These are phyloP conservation scores for Napeogenes sylphis DNA, from an alignment of 2,888 invertebrate species.

Conservation along the genomic window DNA sequence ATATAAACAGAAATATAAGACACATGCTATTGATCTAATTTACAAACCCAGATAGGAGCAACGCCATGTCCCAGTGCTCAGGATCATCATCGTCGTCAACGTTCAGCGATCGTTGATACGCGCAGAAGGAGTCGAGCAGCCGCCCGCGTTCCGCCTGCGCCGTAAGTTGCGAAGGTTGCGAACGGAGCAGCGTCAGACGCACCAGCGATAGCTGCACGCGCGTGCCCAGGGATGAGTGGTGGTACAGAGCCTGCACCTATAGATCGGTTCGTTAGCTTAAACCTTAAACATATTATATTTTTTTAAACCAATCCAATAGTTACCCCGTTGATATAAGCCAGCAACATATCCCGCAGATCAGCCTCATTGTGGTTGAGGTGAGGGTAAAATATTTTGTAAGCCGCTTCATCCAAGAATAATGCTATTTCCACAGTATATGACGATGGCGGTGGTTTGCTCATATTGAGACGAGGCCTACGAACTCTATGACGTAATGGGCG, in stretches of 20 bases:
- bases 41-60: slow-evolving; percentile 83
- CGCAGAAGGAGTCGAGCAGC: slow-evolving; percentile 86
- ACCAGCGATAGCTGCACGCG: slow-evolving; percentile 83
- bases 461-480: slow-evolving; percentile 47
- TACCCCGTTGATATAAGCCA: slow-evolving; percentile 87
- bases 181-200: slow-evolving; percentile 82
- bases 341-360: slow-evolving; percentile 83
- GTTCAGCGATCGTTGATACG: slow-evolving; percentile 82
- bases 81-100: slow-evolving; percentile 82
- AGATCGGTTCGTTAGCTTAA: slow-evolving; percentile 11
- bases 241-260: slow-evolving; percentile 87
- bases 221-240: slow-evolving; percentile 83
- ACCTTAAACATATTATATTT: slow-evolving; percentile 1
- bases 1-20: no score
- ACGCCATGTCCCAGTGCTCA: slow-evolving; percentile 88
- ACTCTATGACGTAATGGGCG: slow-evolving; percentile 50
- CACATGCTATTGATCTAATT: not conserved
- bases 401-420: slow-evolving; percentile 85
- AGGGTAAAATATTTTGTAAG: slow-evolving; percentile 83
- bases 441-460: slow-evolving; percentile 46
- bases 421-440: slow-evolving; percentile 83
- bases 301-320: slow-evolving; percentile 42
- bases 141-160: slow-evolving; percentile 81
- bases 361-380: slow-evolving; percentile 81
- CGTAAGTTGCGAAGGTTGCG: slow-evolving; percentile 80